These are phyloP conservation scores for Apostichopus japonicus DNA, from an alignment of 35 echinoderm and acorn worm species.

Conservation along the genomic window DNA sequence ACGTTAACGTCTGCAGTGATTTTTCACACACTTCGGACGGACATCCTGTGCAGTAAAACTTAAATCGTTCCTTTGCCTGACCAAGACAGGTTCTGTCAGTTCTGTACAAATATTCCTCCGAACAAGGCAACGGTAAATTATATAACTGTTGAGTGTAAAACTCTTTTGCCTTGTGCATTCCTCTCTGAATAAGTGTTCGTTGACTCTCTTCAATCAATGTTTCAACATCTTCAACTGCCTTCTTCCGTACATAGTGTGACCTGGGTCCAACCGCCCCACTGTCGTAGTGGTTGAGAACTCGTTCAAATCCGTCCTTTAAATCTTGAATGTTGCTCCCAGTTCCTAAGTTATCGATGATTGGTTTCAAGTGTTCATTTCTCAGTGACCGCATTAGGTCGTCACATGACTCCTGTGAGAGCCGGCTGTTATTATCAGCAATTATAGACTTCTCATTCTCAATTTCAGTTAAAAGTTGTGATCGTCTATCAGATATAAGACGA, in stretches of 20 bases:
- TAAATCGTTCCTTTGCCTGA: neutral
- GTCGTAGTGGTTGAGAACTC: neutral
- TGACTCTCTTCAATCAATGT: neutral
- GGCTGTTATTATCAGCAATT: neutral
- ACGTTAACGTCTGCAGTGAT: neutral
- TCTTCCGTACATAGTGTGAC: neutral
- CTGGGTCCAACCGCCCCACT: neutral
- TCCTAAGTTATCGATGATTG: neutral
- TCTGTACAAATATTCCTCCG: neutral
- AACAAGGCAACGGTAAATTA: neutral
- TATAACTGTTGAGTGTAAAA: neutral
- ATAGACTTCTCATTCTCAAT: neutral
- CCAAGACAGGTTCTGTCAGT: neutral
- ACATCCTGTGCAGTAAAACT: neutral
- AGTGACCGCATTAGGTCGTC: constrained; percentile 2
- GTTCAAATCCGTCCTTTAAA: neutral
- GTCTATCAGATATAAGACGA: neutral
- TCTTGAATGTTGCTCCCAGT: neutral
- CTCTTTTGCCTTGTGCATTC: neutral
- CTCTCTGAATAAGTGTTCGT: neutral
- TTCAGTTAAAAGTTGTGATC: neutral
- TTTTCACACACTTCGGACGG: neutral
- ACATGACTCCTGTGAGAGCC: neutral
- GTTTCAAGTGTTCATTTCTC: neutral
- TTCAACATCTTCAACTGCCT: neutral